Evolutionary conservation across 2,113 vertebrate species (phyloP).

Genomic region (Proteles cristata): DNA sequence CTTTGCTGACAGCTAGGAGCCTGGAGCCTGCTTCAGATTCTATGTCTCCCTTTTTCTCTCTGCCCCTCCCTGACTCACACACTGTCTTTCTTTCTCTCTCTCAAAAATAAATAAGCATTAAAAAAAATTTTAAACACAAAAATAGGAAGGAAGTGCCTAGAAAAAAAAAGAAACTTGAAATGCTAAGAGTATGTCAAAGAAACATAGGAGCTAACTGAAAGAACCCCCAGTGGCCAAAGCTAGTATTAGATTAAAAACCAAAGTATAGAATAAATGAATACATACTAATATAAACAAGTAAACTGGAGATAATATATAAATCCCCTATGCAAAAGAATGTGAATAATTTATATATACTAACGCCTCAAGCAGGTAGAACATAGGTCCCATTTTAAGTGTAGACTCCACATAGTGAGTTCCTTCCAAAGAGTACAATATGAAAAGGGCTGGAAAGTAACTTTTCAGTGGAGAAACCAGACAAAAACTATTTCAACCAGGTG

Average conservation of each 20-base stretch:
- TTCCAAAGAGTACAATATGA: not conserved
- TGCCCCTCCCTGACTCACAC: no score
- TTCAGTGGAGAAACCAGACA: not conserved
- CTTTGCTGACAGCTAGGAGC: no score
- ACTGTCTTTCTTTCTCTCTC: no score
- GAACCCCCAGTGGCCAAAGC: not conserved
- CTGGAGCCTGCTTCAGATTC: no score
- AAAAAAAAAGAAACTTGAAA: not conserved
- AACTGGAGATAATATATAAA: not conserved
- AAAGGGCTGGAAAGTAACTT: not conserved
- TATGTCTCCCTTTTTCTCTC: no score
- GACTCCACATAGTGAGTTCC: not conserved
- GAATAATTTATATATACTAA: not conserved
- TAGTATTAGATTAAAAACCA: not conserved
- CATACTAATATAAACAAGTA: not conserved
- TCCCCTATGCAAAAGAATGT: not conserved
- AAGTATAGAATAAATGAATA: constrained; percentile 3
- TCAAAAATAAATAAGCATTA: no score
- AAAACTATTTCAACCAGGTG: not conserved
- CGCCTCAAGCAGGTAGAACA: not conserved
- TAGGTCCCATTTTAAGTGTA: not conserved
- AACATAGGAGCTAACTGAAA: not conserved
- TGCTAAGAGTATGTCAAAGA: not conserved
- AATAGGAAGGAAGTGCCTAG: not conserved
- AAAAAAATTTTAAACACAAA: no score